These are phyloP conservation scores for Sylvietta virens DNA, from an alignment of 2,113 vertebrate genomes.

Conservation along the genomic window DNA sequence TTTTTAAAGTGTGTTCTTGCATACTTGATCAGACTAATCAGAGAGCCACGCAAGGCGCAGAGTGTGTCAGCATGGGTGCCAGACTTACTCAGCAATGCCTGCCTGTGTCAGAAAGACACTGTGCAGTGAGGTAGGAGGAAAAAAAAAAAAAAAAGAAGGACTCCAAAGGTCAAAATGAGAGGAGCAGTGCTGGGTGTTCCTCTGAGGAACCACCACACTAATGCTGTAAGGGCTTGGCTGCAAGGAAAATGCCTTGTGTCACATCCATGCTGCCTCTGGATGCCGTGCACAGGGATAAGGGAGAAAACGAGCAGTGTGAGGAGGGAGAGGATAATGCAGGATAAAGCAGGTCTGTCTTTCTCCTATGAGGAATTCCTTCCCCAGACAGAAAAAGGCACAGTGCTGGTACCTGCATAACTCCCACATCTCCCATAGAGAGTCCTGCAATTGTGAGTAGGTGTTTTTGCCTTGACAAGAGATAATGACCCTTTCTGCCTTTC, in stretches of 20 bases:
- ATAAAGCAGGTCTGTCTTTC: not conserved
- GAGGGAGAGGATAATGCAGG: not conserved
- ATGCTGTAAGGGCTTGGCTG: slow-evolving; percentile 38
- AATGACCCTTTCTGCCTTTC: not conserved
- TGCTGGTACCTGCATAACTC: not conserved
- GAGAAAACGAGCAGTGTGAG: not conserved
- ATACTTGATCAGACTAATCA: slow-evolving; percentile 67
- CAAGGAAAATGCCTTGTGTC: slow-evolving; percentile 24
- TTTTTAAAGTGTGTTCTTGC: slow-evolving; percentile 65
- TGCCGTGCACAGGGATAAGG: not conserved
- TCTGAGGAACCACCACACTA: not conserved
- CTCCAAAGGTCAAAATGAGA: slow-evolving; percentile 9
- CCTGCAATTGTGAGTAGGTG: not conserved
- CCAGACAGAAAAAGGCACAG: not conserved
- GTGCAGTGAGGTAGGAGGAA: not conserved
- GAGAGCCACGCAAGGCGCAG: slow-evolving; percentile 22
- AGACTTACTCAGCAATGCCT: slow-evolving; percentile 47
- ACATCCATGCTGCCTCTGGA: slow-evolving; percentile 23
- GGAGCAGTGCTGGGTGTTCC: not conserved
- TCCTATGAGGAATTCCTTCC: not conserved
- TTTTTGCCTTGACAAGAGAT: not conserved
- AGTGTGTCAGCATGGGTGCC: slow-evolving; percentile 47
- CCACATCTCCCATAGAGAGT: not conserved
- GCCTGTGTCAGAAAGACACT: slow-evolving; percentile 5
- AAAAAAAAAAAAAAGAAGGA: not conserved